Base-by-base conservation (phyloP, 2,797 vertebrate genomes). In the Hippopotamyrus pictus region DNA sequence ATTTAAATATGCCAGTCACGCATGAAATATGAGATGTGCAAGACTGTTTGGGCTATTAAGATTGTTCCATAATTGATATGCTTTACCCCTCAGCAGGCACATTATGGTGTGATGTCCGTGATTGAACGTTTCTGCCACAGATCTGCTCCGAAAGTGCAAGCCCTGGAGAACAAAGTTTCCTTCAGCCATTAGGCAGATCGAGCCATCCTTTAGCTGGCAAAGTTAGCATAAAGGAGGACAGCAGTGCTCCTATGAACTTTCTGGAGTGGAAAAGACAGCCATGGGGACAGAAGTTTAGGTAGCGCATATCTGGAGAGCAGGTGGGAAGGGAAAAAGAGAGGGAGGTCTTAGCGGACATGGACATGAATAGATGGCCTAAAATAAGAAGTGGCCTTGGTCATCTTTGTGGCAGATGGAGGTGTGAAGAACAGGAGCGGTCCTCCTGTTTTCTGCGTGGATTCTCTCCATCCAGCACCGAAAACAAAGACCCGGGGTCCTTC, bases 321-420 rank as follows among this genome's bases (percentile, higher is more conserved):
- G 59, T 59, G 93, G 93, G 93, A 94, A 94, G 93, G 94, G 93
- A 94, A 94, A 94, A 51, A 94, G 94, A 94, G 94, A 95, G 94
- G 91, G 93, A 93, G 94, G 93, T 94, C 91, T 92, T 92, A 93
- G 93, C 90, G 92, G 94, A 94, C 92, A 89, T 33, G 54, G 90
- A 76, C 50, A 92, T 92, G 93, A 95, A 95, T 94, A 94, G 93
- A 94, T 93, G 91, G 94, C 95, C 95, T 96, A 96, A 96, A 97
- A 96, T 96, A 96, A 95, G 95, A 96, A 95, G 94, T 94, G 92
- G 95, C 94, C 95, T 95, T 93, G 95, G 96, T 96, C 94, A 94
- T 94, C 95, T 93, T 94, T 86, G 92, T 95, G 95, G 95, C 96
- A 97, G 96, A 97, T 96, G 96, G 96, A 96, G 94, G 95, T 95